phyloP scores from a whole-genome alignment of 1,140 invertebrate species.

The Drosophila sproati region DNA sequence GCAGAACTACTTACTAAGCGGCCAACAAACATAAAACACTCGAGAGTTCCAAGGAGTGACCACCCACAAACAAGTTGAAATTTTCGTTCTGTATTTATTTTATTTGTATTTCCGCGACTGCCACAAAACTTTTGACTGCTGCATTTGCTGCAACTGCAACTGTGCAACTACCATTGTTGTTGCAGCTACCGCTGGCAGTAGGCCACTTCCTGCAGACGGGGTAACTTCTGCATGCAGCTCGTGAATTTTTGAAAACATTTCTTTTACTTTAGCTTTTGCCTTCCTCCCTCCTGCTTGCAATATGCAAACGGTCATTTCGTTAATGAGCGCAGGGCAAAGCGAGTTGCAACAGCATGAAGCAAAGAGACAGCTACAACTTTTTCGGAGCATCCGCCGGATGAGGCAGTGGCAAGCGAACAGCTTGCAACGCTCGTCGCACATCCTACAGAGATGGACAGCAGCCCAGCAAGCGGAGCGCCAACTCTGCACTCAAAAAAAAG shows the following conservation, averaged over 20 bases:
- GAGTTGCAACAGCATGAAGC: conserved; percentile 2
- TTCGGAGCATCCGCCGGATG: conserved; percentile 75
- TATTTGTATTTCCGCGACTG: conserved; percentile 75
- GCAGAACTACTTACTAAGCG: conserved; percentile 63
- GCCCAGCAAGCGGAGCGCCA: conserved; percentile 22
- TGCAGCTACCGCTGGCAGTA: conserved; percentile 55
- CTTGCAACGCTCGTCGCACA: conserved; percentile 31
- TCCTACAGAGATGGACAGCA: conserved; percentile 61
- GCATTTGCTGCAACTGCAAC: neutral
- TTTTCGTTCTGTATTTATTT: conserved; percentile 68
- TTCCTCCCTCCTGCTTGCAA: conserved; percentile 44
- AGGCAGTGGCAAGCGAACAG: conserved; percentile 10
- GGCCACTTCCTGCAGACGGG: conserved; percentile 68
- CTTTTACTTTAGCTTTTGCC: conserved; percentile 52
- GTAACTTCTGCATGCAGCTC: conserved; percentile 65
- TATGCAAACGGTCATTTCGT: conserved; percentile 84
- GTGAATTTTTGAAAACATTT: conserved; percentile 78
- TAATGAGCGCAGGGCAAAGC: conserved; percentile 68
- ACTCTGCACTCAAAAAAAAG: neutral
- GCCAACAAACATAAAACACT: conserved; percentile 79
- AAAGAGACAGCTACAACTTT: conserved; percentile 62
- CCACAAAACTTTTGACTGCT: conserved; percentile 69
- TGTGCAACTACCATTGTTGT: conserved; percentile 36
- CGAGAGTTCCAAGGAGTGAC: neutral
- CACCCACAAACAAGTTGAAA: conserved; percentile 47